Conservation (phyloP, 2,113 vertebrate species). For the Ranitomeya variabilis region DNA sequence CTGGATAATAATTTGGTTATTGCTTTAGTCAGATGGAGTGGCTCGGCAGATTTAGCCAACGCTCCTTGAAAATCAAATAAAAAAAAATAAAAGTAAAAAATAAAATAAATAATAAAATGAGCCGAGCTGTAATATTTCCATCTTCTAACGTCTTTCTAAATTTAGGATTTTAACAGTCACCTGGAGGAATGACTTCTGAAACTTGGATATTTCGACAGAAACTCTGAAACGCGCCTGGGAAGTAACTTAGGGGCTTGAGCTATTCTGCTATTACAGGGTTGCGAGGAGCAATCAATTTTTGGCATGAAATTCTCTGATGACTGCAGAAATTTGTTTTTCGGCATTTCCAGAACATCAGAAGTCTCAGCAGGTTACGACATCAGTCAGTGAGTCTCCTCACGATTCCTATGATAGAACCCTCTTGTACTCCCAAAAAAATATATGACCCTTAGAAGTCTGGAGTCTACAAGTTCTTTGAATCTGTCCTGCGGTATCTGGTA, state of each 20-base stretch:
- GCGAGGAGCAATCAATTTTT: conserved; percentile 21
- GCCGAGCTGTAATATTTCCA: conserved; percentile 75
- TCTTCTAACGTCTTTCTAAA: conserved; percentile 71
- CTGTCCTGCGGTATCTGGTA: too few species aligned
- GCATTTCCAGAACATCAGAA: background rate
- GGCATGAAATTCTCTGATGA: background rate
- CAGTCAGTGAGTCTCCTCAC: background rate
- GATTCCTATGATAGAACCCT: background rate
- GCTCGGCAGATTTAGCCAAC: conserved; percentile 79
- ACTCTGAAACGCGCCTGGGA: background rate
- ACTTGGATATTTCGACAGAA: conserved; percentile 54
- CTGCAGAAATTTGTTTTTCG: background rate
- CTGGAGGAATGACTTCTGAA: conserved; percentile 59
- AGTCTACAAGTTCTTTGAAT: too few species aligned
- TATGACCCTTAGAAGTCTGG: too few species aligned
- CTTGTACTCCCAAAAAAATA: too few species aligned
- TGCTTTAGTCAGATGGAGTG: conserved; percentile 83
- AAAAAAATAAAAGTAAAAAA: conserved; percentile 52
- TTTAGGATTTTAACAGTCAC: conserved; percentile 62
- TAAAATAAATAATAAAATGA: conserved; percentile 21
- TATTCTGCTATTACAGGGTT: conserved; percentile 8
- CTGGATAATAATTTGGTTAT: conserved; percentile 94
- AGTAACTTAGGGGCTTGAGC: conserved; percentile 2
- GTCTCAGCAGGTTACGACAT: background rate
- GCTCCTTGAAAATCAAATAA: conserved; percentile 68